These are phyloP conservation scores for Tiliqua scincoides DNA, from an alignment of 2,113 vertebrate species.

Conservation along the genomic window DNA sequence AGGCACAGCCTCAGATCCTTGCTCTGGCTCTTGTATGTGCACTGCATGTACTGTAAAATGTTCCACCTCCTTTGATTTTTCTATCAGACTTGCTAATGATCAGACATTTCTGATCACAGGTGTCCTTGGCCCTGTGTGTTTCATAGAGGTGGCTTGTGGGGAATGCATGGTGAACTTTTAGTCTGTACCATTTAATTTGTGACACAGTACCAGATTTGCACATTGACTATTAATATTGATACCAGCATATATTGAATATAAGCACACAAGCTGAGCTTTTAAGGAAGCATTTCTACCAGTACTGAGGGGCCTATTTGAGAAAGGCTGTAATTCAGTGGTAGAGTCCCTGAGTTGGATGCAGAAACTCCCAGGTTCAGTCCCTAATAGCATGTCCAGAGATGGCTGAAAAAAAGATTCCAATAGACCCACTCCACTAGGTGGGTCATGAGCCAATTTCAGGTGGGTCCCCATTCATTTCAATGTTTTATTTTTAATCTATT, in stretches of 20 bases:
- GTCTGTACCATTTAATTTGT: not conserved
- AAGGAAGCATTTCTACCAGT: not conserved
- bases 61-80: constrained; percentile 41
- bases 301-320: too few relatives aligned
- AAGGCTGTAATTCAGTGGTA: not conserved
- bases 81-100: constrained; percentile 27
- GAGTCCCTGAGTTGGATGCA: too few relatives aligned
- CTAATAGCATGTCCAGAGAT: too few relatives aligned
- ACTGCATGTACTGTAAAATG: not conserved
- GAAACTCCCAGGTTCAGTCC: too few relatives aligned
- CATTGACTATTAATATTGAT: not conserved
- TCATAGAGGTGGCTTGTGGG: rapidly evolving
- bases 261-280: not conserved
- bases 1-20: constrained; percentile 3
- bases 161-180: not conserved
- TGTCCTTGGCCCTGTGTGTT: not conserved
- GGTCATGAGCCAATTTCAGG: too few relatives aligned
- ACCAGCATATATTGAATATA: not conserved
- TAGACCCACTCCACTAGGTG: too few relatives aligned
- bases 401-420: too few relatives aligned
- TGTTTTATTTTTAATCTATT: too few relatives aligned
- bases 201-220: not conserved
- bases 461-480: too few relatives aligned
- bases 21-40: constrained; percentile 26
- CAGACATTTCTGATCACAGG: not conserved